Evolutionary conservation across 2,797 vertebrate genomes (phyloP).

Genomic region (Tragopan temminckii): DNA sequence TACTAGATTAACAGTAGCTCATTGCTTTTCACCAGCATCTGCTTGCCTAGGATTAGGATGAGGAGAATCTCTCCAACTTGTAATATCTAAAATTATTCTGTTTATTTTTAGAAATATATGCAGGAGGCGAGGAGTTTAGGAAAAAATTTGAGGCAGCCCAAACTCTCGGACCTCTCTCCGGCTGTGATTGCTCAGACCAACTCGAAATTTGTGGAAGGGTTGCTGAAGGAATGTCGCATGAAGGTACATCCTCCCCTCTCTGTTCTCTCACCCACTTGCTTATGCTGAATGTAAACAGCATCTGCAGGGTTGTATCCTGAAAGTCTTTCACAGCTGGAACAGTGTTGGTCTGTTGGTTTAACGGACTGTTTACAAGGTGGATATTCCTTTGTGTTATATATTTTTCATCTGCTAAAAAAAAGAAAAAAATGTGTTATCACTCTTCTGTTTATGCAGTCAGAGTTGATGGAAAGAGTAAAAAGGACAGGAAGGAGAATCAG

Average conservation of each 20-base stretch:
- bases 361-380: neutral
- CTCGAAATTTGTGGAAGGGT: conserved; percentile 94
- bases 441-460: neutral
- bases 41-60: conserved; percentile 34
- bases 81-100: conserved; percentile 48
- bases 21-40: conserved; percentile 39
- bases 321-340: neutral
- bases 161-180: conserved; percentile 93
- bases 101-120: conserved; percentile 86
- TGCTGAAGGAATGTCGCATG: conserved; percentile 96
- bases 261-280: neutral
- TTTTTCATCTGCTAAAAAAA: neutral
- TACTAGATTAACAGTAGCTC: neutral
- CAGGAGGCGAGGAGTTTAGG: conserved; percentile 89
- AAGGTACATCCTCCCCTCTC: conserved; percentile 84
- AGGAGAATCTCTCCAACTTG: conserved; percentile 2
- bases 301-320: neutral
- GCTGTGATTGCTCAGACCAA: conserved; percentile 94
- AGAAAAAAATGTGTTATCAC: fast-evolving
- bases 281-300: neutral
- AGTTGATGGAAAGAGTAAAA: neutral
- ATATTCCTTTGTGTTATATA: neutral
- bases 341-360: neutral
- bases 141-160: conserved; percentile 92
- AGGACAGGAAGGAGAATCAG: neutral